phyloP scores from a whole-genome alignment of 2,888 invertebrate genomes.

The Tortricodes alternella region DNA sequence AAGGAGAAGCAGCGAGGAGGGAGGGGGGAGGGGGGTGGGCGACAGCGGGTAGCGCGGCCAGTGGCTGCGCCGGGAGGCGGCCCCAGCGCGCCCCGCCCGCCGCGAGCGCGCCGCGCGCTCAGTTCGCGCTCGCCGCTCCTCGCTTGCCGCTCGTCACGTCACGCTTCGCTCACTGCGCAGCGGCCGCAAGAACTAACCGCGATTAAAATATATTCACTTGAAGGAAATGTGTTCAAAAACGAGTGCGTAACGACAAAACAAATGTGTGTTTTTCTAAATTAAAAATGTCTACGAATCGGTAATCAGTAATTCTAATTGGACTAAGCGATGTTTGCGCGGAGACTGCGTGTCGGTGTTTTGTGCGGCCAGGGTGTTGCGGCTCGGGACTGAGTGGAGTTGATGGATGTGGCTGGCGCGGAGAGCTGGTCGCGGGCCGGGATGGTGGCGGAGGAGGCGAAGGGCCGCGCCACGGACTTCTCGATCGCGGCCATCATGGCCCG shows the following conservation, averaged over 20 bases:
- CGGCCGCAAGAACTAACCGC: background rate
- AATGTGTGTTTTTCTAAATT: background rate
- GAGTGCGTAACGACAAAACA: slow-evolving; percentile 7
- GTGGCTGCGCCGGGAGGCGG: slow-evolving; percentile 63
- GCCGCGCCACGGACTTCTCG: slow-evolving; percentile 94
- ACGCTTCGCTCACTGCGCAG: slow-evolving; percentile 16
- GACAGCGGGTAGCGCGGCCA: slow-evolving; percentile 72
- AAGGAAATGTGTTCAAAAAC: slow-evolving; percentile 12
- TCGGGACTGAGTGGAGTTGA: slow-evolving; percentile 62
- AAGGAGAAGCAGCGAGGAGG: slow-evolving; percentile 46
- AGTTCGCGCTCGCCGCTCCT: slow-evolving; percentile 39
- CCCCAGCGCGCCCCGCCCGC: slow-evolving; percentile 49
- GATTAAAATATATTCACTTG: slow-evolving; percentile 14
- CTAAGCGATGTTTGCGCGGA: background rate
- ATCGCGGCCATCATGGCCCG: slow-evolving; percentile 97
- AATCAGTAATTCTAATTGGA: background rate
- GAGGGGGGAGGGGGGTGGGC: slow-evolving; percentile 53
- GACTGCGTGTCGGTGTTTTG: slow-evolving; percentile 59
- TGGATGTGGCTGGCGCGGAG: slow-evolving; percentile 78
- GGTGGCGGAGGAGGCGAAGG: slow-evolving; percentile 76
- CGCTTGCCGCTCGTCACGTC: slow-evolving; percentile 24
- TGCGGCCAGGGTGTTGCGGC: slow-evolving; percentile 41
- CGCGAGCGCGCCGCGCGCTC: slow-evolving; percentile 39
- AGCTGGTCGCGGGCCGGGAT: slow-evolving; percentile 72
- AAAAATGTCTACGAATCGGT: background rate